Percentiles rank a stretch among this genome's conserved stretches.
Conservation (phyloP, 2,113 vertebrate species). For the Cyprinodon tularosa region DNA sequence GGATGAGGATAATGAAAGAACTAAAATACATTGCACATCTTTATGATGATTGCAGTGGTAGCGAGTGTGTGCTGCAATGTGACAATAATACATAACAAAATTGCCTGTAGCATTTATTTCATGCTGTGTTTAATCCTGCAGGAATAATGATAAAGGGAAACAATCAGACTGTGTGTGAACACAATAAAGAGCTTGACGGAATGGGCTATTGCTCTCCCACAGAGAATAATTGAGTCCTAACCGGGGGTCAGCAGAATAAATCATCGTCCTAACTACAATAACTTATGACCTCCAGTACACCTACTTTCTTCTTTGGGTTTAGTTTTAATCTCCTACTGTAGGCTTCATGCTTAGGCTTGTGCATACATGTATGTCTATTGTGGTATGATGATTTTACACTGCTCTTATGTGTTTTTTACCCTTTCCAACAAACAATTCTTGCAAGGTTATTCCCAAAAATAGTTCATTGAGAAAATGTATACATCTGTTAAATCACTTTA, state of each 20-base stretch:
- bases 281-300: constrained; percentile 59
- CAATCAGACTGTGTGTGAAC: constrained; percentile 77
- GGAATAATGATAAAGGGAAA: constrained; percentile 81
- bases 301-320: constrained; percentile 36
- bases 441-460: not conserved
- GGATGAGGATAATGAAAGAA: constrained; percentile 57
- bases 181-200: constrained; percentile 69
- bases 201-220: constrained; percentile 70
- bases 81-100: constrained; percentile 76
- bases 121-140: constrained; percentile 81
- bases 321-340: constrained; percentile 7
- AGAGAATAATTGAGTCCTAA: constrained; percentile 75
- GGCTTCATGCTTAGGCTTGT: not conserved
- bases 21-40: constrained; percentile 55
- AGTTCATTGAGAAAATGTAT: not conserved
- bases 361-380: constrained; percentile 11
- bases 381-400: not conserved
- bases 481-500: not conserved
- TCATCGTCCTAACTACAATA: constrained; percentile 64
- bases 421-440: not conserved
- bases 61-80: constrained; percentile 60
- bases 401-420: not conserved
- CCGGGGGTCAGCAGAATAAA: constrained; percentile 69
- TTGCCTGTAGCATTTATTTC: constrained; percentile 77
- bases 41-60: constrained; percentile 70